Conservation (phyloP, 2,113 vertebrate genomes). For the Cynopterus brachyotis region DNA sequence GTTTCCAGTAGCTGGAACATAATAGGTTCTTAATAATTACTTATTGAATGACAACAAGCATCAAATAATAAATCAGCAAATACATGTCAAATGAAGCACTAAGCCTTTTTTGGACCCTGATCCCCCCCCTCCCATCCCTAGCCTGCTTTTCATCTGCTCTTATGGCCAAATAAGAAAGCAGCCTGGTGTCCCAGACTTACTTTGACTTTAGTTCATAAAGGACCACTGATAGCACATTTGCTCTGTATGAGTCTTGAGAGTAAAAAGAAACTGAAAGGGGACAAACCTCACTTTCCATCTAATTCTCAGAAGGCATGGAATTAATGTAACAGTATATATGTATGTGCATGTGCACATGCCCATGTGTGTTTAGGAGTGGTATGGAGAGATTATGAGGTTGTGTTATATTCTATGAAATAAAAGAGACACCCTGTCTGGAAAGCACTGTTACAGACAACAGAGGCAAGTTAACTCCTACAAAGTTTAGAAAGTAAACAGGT, state of each 20-base stretch:
- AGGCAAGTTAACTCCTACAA: neutral
- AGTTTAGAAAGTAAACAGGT: neutral
- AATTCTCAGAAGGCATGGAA: constrained; percentile 37
- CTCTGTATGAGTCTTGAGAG: neutral
- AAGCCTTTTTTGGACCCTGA: neutral
- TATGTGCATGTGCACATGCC: too few relatives aligned
- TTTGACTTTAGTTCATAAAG: constrained; percentile 34
- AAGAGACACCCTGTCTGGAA: constrained; percentile 1
- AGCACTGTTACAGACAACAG: neutral
- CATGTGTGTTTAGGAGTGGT: neutral
- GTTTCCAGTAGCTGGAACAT: neutral
- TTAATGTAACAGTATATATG: neutral
- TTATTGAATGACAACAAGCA: constrained; percentile 19
- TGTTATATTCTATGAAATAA: neutral
- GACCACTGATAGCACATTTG: neutral
- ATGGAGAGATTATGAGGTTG: neutral
- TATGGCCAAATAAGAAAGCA: neutral
- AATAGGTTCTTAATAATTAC: neutral
- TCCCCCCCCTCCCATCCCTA: neutral
- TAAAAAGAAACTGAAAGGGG: neutral
- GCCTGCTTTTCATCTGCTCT: neutral
- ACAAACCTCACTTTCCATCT: neutral
- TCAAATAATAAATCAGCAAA: neutral
- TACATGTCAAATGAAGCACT: neutral
- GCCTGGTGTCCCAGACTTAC: neutral